phyloP scores from a whole-genome alignment of 2,797 vertebrate genomes.

The Premnoplex brunnescens region DNA sequence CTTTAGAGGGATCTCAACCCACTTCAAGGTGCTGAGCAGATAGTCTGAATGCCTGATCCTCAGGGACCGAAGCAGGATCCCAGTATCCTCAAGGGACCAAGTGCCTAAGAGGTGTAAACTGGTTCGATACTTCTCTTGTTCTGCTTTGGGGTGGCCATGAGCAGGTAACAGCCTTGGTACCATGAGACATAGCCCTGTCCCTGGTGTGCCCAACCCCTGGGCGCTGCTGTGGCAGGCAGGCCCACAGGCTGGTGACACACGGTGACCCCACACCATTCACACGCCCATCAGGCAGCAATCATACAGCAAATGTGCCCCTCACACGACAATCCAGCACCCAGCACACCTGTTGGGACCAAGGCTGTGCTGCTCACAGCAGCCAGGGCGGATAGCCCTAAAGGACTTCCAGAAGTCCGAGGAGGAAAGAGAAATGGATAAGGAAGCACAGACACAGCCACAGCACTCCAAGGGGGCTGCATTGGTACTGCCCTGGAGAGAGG shows the following conservation, averaged over 20 bases:
- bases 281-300: rapidly evolving
- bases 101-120: neutral
- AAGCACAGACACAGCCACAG: neutral
- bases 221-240: neutral
- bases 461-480: neutral
- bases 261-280: neutral
- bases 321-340: neutral
- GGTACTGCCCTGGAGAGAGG: neutral
- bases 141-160: neutral
- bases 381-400: neutral
- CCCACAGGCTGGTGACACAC: neutral
- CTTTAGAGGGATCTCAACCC: neutral
- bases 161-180: neutral
- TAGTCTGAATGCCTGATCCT: neutral
- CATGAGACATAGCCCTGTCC: neutral
- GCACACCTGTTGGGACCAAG: neutral
- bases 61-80: neutral
- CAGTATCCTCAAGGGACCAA: neutral
- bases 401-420: neutral
- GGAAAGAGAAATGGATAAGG: neutral
- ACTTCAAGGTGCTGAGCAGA: neutral
- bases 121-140: neutral
- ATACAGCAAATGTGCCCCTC: neutral
- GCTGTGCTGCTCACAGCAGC: neutral
- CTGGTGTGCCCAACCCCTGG: neutral